These are phyloP conservation scores for Hydrotaea diabolus DNA, from an alignment of 2,888 invertebrate genomes.

Conservation along the genomic window DNA sequence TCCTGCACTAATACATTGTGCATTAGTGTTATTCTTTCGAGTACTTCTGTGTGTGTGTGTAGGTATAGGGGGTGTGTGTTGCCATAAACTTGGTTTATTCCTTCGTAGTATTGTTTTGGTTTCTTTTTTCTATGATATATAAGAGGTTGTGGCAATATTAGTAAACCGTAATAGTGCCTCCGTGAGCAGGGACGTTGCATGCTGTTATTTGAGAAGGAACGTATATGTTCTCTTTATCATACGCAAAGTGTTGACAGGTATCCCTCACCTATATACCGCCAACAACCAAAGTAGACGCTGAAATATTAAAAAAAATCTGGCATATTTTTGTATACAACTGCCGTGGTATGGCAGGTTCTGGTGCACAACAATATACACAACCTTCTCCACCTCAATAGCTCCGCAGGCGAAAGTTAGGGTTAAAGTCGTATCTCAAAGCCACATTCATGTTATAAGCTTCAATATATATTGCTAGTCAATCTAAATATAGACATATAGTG, in stretches of 20 bases:
- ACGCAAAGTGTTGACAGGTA: not conserved
- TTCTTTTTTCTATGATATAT: not conserved
- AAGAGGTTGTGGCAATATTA: not conserved
- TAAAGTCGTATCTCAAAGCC: no score
- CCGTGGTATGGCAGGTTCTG: no score
- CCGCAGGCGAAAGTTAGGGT: no score
- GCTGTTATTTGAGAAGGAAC: not conserved
- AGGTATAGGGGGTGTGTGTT: constrained; percentile 10
- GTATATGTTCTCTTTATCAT: not conserved
- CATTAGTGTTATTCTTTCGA: constrained; percentile 24
- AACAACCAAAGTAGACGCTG: no score
- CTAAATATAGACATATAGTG: no score
- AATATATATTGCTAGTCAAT: no score
- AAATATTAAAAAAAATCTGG: no score
- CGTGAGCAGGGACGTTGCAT: not conserved
- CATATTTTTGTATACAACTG: no score
- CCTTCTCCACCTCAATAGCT: no score
- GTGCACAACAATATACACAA: no score
- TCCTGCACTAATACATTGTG: constrained; percentile 20
- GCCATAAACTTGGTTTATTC: constrained; percentile 4
- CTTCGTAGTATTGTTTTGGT: not conserved
- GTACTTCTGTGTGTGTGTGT: not conserved
- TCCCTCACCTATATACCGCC: no score
- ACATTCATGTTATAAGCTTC: no score
- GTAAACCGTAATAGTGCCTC: not conserved